These are phyloP conservation scores for Echinarachnius parma DNA, from an alignment of 53 echinoderm and acorn worm species.

Conservation along the genomic window DNA sequence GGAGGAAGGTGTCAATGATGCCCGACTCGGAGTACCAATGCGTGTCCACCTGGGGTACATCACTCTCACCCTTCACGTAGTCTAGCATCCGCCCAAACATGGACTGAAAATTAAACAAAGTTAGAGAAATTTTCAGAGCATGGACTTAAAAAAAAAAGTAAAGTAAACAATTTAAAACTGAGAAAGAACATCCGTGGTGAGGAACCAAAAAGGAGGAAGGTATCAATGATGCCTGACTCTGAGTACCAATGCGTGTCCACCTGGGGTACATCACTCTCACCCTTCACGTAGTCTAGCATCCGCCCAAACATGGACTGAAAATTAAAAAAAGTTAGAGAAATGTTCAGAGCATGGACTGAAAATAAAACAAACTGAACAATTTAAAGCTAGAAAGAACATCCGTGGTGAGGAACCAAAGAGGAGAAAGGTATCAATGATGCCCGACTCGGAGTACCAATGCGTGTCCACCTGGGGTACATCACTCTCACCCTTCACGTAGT, in stretches of 20 bases:
- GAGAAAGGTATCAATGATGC: slow-evolving; percentile 91
- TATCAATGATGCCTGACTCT: slow-evolving; percentile 95
- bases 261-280: slow-evolving; percentile 89
- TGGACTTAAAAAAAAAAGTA: no score
- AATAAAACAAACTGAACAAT: no score
- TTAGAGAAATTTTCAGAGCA: no score
- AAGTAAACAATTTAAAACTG: no score
- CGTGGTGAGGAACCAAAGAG: slow-evolving; percentile 79
- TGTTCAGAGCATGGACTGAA: no score
- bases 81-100: no score
- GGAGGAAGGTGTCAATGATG: background rate
- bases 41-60: no score
- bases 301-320: slow-evolving; percentile 84
- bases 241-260: slow-evolving; percentile 98
- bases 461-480: slow-evolving; percentile 95
- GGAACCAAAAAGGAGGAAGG: slow-evolving; percentile 85
- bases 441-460: slow-evolving; percentile 98
- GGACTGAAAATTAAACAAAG: no score
- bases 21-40: no score
- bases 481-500: slow-evolving; percentile 83
- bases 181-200: slow-evolving; percentile 63
- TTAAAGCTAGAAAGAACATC: no score
- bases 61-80: no score
- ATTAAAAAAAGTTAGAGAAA: no score
- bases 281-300: slow-evolving; percentile 86